These are phyloP conservation scores for Euura saliciscinereae DNA, from an alignment of 1,140 invertebrate species.

Conservation along the genomic window DNA sequence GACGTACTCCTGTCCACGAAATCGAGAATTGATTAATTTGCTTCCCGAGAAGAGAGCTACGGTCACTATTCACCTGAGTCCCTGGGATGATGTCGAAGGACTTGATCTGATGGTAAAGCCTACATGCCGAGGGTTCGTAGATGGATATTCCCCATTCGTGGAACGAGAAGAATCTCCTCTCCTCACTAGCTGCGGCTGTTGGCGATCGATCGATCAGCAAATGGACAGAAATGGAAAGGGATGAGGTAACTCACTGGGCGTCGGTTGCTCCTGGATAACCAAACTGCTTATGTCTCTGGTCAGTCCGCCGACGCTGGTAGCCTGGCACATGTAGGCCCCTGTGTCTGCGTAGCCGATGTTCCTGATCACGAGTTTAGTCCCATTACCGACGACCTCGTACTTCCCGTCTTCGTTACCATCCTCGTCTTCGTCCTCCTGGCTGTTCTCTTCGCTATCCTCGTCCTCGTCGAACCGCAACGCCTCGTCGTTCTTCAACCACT, in stretches of 20 bases:
- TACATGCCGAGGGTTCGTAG: conserved; percentile 77
- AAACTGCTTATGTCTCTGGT: conserved; percentile 75
- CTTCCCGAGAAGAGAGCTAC: neutral
- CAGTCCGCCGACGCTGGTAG: conserved; percentile 71
- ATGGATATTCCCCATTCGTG: conserved; percentile 79
- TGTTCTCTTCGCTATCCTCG: conserved; percentile 68
- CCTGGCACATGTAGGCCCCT: conserved; percentile 81
- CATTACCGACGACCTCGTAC: conserved; percentile 73
- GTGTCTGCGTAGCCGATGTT: conserved; percentile 76
- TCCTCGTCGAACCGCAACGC: conserved; percentile 61
- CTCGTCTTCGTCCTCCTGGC: conserved; percentile 68
- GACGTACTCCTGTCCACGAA: conserved; percentile 67
- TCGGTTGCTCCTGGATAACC: conserved; percentile 73
- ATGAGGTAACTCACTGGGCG: conserved; percentile 63
- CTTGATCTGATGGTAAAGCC: conserved; percentile 75
- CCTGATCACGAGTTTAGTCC: conserved; percentile 70
- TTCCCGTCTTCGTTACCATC: conserved; percentile 63
- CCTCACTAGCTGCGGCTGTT: conserved; percentile 66
- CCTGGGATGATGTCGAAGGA: conserved; percentile 78
- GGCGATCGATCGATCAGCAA: too few species aligned
- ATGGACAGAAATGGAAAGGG: too few species aligned
- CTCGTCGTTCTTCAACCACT: conserved; percentile 79
- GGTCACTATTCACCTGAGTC: conserved; percentile 63
- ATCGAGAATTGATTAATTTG: conserved; percentile 15
- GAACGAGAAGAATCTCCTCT: conserved; percentile 76